phyloP scores from a whole-genome alignment of 2,888 invertebrate genomes.

The Agrochola macilenta region DNA sequence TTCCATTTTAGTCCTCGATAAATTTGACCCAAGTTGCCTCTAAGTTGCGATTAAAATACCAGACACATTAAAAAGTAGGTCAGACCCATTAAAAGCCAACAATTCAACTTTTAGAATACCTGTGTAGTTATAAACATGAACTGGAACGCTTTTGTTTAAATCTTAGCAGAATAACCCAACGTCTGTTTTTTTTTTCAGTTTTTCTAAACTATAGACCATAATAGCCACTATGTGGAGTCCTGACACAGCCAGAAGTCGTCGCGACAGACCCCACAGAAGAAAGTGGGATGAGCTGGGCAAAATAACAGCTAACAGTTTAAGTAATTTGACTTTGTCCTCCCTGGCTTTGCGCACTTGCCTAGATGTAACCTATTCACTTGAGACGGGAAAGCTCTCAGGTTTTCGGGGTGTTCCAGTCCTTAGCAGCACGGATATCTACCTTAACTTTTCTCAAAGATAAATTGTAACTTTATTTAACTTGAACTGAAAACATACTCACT shows the following conservation, averaged over 20 bases:
- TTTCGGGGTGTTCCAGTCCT: background rate
- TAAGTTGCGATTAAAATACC: conserved; percentile 20
- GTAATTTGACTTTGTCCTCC: background rate
- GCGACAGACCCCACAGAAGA: background rate
- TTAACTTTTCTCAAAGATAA: conserved; percentile 34
- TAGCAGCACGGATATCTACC: background rate
- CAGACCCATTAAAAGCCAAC: conserved; percentile 24
- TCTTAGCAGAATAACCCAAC: conserved; percentile 21
- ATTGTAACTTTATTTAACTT: conserved; percentile 41
- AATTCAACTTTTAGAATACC: conserved; percentile 26
- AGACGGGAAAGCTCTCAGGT: background rate
- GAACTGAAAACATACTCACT: conserved; percentile 36
- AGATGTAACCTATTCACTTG: background rate
- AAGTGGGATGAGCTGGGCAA: background rate
- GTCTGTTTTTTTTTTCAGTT: background rate
- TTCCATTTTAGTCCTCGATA: conserved; percentile 8
- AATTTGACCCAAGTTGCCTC: conserved; percentile 1
- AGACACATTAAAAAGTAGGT: conserved; percentile 38
- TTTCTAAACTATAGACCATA: background rate
- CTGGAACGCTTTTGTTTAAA: conserved; percentile 36
- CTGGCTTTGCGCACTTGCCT: background rate
- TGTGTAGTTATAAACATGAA: conserved; percentile 20
- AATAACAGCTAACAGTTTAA: background rate
- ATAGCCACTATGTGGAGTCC: background rate
- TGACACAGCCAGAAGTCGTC: background rate